A percentile compares a stretch with the other conserved stretches of the same genome.
phyloP scores from a whole-genome alignment of 2,113 vertebrate species.

The Bubo blakistoni region DNA sequence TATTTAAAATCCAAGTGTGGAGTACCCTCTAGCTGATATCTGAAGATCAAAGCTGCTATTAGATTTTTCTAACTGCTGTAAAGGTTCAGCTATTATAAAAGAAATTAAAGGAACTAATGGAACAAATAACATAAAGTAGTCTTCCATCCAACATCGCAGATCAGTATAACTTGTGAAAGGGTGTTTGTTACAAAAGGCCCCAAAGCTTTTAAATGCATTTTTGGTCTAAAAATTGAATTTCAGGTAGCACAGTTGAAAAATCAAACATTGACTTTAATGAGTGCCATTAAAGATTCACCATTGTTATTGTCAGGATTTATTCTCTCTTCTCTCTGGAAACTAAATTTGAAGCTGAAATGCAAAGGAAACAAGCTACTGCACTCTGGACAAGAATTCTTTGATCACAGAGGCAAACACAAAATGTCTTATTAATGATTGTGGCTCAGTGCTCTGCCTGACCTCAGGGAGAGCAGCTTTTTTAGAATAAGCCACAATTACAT shows the following conservation, averaged over 20 bases:
- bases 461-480: conserved; percentile 15
- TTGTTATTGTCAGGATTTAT: conserved; percentile 64
- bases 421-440: conserved; percentile 62
- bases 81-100: conserved; percentile 42
- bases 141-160: conserved; percentile 3
- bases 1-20: conserved; percentile 58
- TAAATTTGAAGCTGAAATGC: conserved; percentile 35
- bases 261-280: conserved; percentile 67
- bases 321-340: conserved; percentile 50
- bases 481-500: background rate
- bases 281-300: conserved; percentile 66
- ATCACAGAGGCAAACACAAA: conserved; percentile 64
- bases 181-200: conserved; percentile 56
- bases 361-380: conserved; percentile 49
- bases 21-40: conserved; percentile 56
- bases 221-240: conserved; percentile 63
- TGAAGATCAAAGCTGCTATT: conserved; percentile 62
- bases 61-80: conserved; percentile 27
- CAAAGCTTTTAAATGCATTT: conserved; percentile 62
- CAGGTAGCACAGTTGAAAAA: conserved; percentile 52
- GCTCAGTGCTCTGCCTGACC: conserved; percentile 42
- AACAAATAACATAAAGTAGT: conserved; percentile 54
- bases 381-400: conserved; percentile 42
- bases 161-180: conserved; percentile 17
- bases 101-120: conserved; percentile 68